Evolutionary conservation across 2,797 vertebrate species (phyloP), one percentile per base, ranked within the genome.

Genomic region (Acanthiza pusilla): DNA sequence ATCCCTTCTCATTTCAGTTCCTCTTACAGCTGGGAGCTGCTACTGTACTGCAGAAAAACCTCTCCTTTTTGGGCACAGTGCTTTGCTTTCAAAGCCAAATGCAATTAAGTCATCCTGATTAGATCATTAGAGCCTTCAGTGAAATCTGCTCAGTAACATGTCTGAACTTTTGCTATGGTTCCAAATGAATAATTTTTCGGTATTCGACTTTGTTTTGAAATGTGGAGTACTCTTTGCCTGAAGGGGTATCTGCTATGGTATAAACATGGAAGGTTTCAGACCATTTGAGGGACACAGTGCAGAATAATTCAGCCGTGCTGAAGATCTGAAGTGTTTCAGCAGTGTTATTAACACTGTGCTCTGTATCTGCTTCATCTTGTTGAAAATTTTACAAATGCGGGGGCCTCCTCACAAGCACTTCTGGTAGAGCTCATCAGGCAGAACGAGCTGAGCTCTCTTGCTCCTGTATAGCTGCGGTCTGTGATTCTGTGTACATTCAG

Each of bases 121-220:
- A 96, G 94, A 93, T 94, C 94, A 94, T 95, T 91, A 95, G 88
- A 91, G 89, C 74, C 91, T 93, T 90, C 57, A 93, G 85, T 94
- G 77, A 94, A 94, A 91, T 92, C 76, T 90, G 71, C 73, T 92
- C 91, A 81, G 76, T 85, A 94, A 93, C 92, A 95, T 81, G 96
- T 89, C 94, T 96, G 89, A 94, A 94, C 95, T 96, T 88, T 87
- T 42, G 1, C 66, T 81, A 80, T 88, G 88, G 89, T 91, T 96
- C 85, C 91, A 93, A 94, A 81, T 91, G 92, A 96, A 96, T 96
- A 95, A 74, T 63, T 94, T 93, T 93, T 96, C 88, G 94, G 92
- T 95, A 96, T 96, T 95, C 96, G 94, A 88, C 85, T 96, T 93
- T 34, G 74, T 92, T 96, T 97, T 97, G 95, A 96, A 96, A 96